These are phyloP conservation scores for Gorsachius goisagi DNA, from an alignment of 2,113 vertebrate species.

Conservation along the genomic window DNA sequence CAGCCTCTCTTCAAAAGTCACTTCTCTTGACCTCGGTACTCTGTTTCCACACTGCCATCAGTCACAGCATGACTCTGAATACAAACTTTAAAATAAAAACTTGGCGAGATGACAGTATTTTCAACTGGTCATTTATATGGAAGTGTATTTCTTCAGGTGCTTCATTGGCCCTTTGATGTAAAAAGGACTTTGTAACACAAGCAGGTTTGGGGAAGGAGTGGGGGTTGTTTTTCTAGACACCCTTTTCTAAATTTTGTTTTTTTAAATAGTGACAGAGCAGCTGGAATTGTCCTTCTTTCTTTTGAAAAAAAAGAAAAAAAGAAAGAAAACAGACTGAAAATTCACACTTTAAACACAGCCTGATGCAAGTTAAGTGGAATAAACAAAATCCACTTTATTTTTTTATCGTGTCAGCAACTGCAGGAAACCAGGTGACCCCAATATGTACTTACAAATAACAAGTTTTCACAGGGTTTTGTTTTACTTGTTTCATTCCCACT, in stretches of 20 bases:
- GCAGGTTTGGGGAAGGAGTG: background rate
- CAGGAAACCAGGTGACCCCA: background rate
- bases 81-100: background rate
- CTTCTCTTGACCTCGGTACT: rapidly evolving
- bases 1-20: background rate
- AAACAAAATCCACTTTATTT: background rate
- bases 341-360: background rate
- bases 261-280: background rate
- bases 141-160: background rate
- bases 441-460: background rate
- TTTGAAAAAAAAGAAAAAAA: background rate
- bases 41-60: background rate
- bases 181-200: background rate
- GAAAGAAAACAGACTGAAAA: background rate
- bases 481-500: background rate
- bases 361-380: background rate
- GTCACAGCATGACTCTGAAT: background rate
- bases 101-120: background rate
- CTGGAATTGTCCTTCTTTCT: background rate
- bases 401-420: background rate
- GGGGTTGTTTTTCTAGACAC: background rate
- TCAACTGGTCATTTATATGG: background rate
- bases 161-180: background rate
- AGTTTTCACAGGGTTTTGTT: background rate
- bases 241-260: background rate